phyloP scores from a whole-genome alignment of 1,140 invertebrate species.

The Drosophila subpulchrella region DNA sequence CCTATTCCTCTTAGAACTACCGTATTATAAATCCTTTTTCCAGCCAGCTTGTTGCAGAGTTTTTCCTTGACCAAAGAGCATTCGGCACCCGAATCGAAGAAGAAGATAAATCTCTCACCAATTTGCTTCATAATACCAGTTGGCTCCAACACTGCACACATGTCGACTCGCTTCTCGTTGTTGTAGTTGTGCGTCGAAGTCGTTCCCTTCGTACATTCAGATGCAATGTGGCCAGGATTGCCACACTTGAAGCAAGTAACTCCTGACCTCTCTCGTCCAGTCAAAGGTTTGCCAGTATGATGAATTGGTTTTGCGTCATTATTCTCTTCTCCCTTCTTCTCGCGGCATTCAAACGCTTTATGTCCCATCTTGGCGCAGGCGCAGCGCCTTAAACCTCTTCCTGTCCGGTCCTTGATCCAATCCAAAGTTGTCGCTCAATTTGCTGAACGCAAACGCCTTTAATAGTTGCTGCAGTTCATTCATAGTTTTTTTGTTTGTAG shows the following conservation, averaged over 20 bases:
- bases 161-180: conserved; percentile 1
- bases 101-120: conserved; percentile 7
- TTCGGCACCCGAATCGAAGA: conserved; percentile 8
- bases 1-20: conserved; percentile 14
- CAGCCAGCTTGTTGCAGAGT: conserved; percentile 3
- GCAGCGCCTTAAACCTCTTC: conserved; percentile 4
- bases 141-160: background rate
- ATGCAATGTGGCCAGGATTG: conserved; percentile 10
- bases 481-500: too few relatives aligned
- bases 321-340: background rate
- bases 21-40: conserved; percentile 2
- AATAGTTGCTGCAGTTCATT: too few relatives aligned
- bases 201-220: background rate
- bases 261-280: background rate
- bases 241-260: conserved; percentile 4
- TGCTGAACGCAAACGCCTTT: too few relatives aligned
- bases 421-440: background rate
- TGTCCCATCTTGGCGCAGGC: conserved; percentile 7
- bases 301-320: background rate
- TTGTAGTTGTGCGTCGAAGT: background rate
- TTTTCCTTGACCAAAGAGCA: background rate
- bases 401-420: background rate
- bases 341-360: background rate
- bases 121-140: background rate
- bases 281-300: too few relatives aligned